These are phyloP conservation scores for Callipepla squamata DNA, from an alignment of 2,113 vertebrate species.

Conservation along the genomic window DNA sequence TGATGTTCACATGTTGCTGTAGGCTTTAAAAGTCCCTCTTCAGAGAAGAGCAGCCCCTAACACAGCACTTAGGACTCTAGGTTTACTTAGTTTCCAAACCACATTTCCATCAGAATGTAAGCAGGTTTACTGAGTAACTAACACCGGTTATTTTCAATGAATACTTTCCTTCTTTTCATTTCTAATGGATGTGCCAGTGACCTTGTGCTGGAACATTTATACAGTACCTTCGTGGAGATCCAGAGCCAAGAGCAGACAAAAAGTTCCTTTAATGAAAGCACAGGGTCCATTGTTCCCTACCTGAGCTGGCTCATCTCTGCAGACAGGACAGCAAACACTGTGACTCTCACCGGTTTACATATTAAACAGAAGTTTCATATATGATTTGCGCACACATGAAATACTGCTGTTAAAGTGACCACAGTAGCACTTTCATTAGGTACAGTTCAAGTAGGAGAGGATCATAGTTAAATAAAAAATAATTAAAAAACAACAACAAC, in stretches of 20 bases:
- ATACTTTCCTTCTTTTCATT: not conserved
- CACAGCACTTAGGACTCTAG: not conserved
- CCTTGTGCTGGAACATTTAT: not conserved
- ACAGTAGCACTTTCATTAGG: not conserved
- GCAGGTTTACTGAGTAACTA: not conserved
- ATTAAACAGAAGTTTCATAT: not conserved
- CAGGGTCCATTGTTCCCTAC: not conserved
- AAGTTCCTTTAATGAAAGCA: conserved; percentile 12
- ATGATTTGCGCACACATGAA: not conserved
- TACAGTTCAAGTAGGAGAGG: not conserved
- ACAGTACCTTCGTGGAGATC: not conserved
- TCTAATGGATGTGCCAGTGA: not conserved
- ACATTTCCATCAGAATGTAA: not conserved
- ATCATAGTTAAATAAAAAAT: not conserved
- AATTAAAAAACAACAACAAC: not conserved
- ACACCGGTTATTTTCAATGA: not conserved
- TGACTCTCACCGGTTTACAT: not conserved
- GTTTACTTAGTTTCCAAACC: not conserved
- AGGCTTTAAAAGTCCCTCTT: not conserved
- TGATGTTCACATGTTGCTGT: not conserved
- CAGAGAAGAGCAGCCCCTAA: not conserved
- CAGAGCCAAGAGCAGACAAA: not conserved
- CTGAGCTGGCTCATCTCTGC: not conserved
- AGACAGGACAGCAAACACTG: not conserved
- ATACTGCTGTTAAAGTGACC: not conserved